Base-by-base conservation (phyloP, 30 jellyfish, hydroid and myxozoan genomes). In the Aurelia sp. region DNA sequence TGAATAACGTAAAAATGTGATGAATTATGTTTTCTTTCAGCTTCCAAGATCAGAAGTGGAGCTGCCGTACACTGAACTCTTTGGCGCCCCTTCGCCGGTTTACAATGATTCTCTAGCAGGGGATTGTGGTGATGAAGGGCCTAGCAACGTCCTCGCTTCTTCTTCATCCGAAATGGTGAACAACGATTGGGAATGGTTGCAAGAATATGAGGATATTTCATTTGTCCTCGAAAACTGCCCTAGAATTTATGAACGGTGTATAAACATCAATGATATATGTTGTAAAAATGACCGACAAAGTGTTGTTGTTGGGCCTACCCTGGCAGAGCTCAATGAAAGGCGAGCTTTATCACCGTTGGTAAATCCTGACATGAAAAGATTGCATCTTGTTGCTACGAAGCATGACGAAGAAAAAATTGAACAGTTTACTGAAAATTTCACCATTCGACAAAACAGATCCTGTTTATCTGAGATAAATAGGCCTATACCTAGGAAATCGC, bases 41-140 rank as follows among this genome's bases (percentile, higher is more conserved):
- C 87, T 76, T 71, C 62, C 73, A 20, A 82, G 66, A 66, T 48
- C 86, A 79, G 92, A 82, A 66, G 91, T 71, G 86, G 93, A 81
- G 88, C 91, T 89, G 78, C 91, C 97, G 60, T 89, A 66, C 87
- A 89, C 90, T 9, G 97, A 89, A 66, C 83, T 89, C 63, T 82
- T 89, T 47, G 97, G 97, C 66, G 73, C 97, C 47, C 84, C 86
- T 59, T 89, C 91, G 53, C 97, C 97, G 68, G 97, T 89, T 71
- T 89, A 89, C 73, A 87, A 89, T 78, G 97, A 89, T 55, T 79
- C 67, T 55, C 53, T 77, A 69, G 91, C 78, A 30, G 86, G 79
- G 73, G 89, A 80, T 13, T 47, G 86, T 44, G 86, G 87, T 66
- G 93, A 74, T 20, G 97, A 44, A 19, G 90, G 55, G 30, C 40